Conservation (phyloP, 2,888 invertebrate species). For the Eupithecia subumbrata region DNA sequence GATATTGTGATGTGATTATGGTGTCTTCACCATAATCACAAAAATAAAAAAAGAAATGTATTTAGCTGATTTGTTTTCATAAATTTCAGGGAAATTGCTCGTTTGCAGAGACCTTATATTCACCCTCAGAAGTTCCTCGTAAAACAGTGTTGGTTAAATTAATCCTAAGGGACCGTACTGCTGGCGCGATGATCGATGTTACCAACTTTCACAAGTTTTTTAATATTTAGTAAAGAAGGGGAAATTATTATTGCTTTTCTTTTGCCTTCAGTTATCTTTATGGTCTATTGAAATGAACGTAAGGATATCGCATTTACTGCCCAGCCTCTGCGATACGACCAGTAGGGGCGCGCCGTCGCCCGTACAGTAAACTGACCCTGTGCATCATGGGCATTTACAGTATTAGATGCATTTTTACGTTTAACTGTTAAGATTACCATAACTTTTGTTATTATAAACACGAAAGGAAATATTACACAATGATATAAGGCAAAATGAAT, state of each 20-base stretch:
- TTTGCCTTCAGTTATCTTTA: not conserved
- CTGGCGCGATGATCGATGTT: conserved; percentile 62
- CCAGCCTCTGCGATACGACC: no score
- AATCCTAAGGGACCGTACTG: conserved; percentile 56
- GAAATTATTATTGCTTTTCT: conserved; percentile 10
- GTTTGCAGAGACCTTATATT: not conserved
- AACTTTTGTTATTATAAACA: no score
- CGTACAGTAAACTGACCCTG: no score
- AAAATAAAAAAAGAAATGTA: no score
- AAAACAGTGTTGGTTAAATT: conserved; percentile 49
- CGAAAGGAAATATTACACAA: no score
- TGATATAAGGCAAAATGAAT: no score
- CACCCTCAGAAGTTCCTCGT: conserved; percentile 18
- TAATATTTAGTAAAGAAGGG: conserved; percentile 6
- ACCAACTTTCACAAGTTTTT: conserved; percentile 16
- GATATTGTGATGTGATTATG: no score
- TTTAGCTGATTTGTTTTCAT: not conserved
- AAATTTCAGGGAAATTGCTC: not conserved
- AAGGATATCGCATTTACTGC: not conserved
- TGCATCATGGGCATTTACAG: no score
- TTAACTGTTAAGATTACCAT: no score
- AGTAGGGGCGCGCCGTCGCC: no score
- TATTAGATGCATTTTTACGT: no score
- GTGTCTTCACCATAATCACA: no score
- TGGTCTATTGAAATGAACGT: not conserved